Percentiles rank a stretch among this genome's conserved stretches.
phyloP scores from a whole-genome alignment of 2,797 vertebrate genomes.

The Tiaroga cobitis region DNA sequence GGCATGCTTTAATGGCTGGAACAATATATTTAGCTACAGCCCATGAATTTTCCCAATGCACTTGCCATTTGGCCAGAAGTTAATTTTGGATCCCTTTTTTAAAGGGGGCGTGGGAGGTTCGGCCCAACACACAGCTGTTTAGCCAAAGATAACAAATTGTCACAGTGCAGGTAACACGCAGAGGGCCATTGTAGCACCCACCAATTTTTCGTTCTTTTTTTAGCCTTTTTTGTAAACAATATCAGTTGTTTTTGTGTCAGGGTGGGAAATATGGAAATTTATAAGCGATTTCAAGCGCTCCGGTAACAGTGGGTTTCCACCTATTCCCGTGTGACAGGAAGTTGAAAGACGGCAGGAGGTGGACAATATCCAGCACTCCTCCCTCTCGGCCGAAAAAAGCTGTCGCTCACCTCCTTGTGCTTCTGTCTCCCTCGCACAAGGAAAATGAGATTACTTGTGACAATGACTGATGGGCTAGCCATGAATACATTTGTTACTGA shows the following conservation, averaged over 20 bases:
- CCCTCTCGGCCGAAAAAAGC: constrained; percentile 22
- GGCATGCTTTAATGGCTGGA: neutral
- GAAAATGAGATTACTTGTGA: constrained; percentile 67
- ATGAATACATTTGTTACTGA: constrained; percentile 65
- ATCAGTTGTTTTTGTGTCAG: constrained; percentile 36
- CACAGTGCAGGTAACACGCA: constrained; percentile 57
- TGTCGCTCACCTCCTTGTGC: constrained; percentile 27
- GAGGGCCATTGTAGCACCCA: constrained; percentile 56
- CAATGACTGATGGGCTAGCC: constrained; percentile 66
- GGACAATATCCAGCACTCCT: constrained; percentile 33
- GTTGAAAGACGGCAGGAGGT: constrained; percentile 16
- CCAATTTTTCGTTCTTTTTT: constrained; percentile 12
- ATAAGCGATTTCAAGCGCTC: neutral
- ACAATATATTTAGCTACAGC: neutral
- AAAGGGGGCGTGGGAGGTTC: constrained; percentile 6
- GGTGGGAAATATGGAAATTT: constrained; percentile 35
- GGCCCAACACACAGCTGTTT: constrained; percentile 60
- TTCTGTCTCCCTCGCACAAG: constrained; percentile 56
- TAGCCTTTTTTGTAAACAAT: constrained; percentile 59
- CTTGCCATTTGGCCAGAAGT: neutral
- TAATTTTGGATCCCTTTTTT: neutral
- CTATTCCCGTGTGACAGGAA: constrained; percentile 26
- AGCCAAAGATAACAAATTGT: constrained; percentile 65
- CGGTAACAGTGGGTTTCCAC: constrained; percentile 12
- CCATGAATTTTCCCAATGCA: neutral